These are phyloP conservation scores for Mungos mungo DNA, from an alignment of 2,113 vertebrate genomes.

Conservation along the genomic window DNA sequence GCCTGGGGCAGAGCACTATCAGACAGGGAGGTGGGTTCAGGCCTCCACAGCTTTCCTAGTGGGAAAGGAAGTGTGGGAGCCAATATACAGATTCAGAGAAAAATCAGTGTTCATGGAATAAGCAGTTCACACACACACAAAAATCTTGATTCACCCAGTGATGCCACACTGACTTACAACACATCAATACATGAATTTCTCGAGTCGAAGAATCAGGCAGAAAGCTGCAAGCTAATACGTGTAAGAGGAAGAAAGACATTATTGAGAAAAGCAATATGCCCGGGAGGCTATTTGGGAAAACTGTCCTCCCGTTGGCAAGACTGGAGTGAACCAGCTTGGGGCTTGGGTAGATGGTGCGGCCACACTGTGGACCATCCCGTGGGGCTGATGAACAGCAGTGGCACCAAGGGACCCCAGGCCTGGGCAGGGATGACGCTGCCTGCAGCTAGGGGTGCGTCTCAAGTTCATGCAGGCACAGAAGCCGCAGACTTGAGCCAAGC, in stretches of 20 bases:
- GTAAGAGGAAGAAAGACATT: neutral
- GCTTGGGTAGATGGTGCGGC: neutral
- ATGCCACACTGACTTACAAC: neutral
- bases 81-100: neutral
- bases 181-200: neutral
- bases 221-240: neutral
- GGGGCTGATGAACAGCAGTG: too few relatives aligned
- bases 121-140: neutral
- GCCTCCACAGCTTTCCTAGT: neutral
- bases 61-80: neutral
- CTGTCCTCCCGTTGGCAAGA: neutral
- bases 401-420: neutral
- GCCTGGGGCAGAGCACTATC: neutral
- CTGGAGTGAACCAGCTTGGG: neutral
- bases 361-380: accelerated
- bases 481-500: neutral
- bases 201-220: neutral
- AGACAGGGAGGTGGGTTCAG: neutral
- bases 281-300: neutral
- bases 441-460: neutral
- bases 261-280: neutral
- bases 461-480: neutral
- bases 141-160: neutral
- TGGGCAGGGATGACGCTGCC: too few relatives aligned
- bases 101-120: neutral